A percentile compares a stretch with the other conserved stretches of the same genome.
phyloP scores from a whole-genome alignment of 2,113 vertebrate species.

The Equus przewalskii region DNA sequence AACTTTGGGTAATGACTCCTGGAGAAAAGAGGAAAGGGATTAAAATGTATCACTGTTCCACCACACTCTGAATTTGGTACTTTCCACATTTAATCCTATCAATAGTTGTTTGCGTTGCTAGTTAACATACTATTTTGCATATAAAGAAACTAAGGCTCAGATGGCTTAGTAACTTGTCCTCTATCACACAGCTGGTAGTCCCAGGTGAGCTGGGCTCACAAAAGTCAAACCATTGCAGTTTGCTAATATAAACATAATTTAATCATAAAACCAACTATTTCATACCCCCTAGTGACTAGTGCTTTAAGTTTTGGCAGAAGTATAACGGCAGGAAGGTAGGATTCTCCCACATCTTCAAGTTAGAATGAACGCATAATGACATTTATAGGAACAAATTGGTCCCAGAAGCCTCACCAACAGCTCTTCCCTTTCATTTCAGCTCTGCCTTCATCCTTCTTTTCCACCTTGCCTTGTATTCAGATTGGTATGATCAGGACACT shows the following conservation, averaged over 20 bases:
- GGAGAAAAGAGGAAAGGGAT: not conserved
- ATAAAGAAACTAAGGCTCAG: not conserved
- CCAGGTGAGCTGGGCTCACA: not conserved
- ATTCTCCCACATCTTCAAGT: not conserved
- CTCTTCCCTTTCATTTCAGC: not conserved
- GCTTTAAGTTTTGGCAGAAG: not conserved
- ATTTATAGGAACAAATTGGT: not conserved
- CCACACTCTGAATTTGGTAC: not conserved
- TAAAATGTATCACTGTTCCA: not conserved
- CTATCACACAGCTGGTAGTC: not conserved
- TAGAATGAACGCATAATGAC: not conserved
- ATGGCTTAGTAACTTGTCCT: not conserved
- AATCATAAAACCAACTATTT: not conserved
- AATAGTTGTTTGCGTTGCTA: not conserved
- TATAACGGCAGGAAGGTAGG: not conserved
- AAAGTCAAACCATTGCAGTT: not conserved
- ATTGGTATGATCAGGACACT: not conserved
- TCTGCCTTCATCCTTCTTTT: not conserved
- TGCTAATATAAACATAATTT: not conserved
- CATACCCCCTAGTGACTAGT: not conserved
- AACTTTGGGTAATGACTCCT: not conserved
- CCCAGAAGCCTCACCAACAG: not conserved
- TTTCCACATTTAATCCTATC: not conserved
- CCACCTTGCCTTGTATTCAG: not conserved
- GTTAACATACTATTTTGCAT: not conserved